Percentiles rank a stretch among this genome's conserved stretches.
Conservation (phyloP, 2,113 vertebrate species). For the Ammodytes dubius region DNA sequence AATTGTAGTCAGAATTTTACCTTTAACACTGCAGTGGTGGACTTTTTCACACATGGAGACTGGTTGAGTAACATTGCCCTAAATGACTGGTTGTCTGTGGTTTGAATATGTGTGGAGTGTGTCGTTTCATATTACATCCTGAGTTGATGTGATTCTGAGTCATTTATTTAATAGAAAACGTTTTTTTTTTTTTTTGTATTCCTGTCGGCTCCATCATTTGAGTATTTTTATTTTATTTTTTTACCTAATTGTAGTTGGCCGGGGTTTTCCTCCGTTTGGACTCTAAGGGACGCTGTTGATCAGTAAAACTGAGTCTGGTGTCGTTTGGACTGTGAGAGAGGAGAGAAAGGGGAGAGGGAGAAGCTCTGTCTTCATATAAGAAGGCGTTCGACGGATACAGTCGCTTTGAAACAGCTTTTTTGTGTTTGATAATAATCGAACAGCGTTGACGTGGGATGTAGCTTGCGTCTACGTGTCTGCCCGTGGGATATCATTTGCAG, state of each 20-base stretch:
- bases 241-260: too few relatives aligned
- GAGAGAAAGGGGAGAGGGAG: constrained; percentile 12
- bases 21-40: background rate
- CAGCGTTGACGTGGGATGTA: background rate
- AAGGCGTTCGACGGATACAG: constrained; percentile 33
- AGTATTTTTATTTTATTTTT: background rate
- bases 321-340: background rate
- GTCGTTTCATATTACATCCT: background rate
- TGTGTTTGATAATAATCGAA: background rate
- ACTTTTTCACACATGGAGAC: too few relatives aligned
- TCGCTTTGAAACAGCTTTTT: constrained; percentile 65
- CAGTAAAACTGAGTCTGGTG: constrained; percentile 24
- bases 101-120: background rate
- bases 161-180: fast-evolving
- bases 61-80: background rate
- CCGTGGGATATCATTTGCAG: background rate
- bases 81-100: background rate
- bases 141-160: background rate
- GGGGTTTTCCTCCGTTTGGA: background rate
- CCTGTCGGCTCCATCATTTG: fast-evolving
- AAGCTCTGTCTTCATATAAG: background rate
- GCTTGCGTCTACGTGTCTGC: background rate
- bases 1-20: too few relatives aligned
- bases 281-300: constrained; percentile 68
- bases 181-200: too few relatives aligned